Evolutionary conservation across 2,797 vertebrate genomes (phyloP).

Genomic region (Platalea minor): DNA sequence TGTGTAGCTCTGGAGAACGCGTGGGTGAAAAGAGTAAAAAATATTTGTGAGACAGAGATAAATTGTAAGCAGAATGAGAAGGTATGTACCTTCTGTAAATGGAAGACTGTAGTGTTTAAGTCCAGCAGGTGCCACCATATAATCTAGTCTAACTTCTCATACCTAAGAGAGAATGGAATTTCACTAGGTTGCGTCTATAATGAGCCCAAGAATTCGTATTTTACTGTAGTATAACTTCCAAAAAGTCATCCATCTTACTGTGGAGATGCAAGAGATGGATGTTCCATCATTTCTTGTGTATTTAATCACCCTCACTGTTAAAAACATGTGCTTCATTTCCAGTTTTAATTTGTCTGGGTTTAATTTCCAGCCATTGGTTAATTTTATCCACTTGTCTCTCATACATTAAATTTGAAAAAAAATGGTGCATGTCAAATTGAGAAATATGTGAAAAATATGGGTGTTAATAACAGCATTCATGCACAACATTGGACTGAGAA

Average conservation of each 20-base stretch:
- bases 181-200: background rate
- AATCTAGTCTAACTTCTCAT: background rate
- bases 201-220: background rate
- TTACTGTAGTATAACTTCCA: background rate
- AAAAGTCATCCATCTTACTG: background rate
- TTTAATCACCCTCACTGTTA: background rate
- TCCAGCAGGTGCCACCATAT: background rate
- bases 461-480: background rate
- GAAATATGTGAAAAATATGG: conserved; percentile 13
- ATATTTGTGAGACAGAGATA: background rate
- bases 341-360: conserved; percentile 29
- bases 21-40: background rate
- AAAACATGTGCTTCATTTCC: conserved; percentile 16
- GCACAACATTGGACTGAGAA: background rate
- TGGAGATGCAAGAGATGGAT: background rate
- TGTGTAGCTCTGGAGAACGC: background rate
- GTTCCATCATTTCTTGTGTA: background rate
- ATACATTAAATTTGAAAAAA: background rate
- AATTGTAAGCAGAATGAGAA: background rate
- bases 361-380: background rate
- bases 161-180: background rate
- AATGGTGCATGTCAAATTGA: background rate
- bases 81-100: background rate
- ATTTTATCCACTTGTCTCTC: conserved; percentile 9
- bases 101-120: background rate